phyloP scores from a whole-genome alignment of 1,140 invertebrate species.

The Temnothorax curvispinosus region DNA sequence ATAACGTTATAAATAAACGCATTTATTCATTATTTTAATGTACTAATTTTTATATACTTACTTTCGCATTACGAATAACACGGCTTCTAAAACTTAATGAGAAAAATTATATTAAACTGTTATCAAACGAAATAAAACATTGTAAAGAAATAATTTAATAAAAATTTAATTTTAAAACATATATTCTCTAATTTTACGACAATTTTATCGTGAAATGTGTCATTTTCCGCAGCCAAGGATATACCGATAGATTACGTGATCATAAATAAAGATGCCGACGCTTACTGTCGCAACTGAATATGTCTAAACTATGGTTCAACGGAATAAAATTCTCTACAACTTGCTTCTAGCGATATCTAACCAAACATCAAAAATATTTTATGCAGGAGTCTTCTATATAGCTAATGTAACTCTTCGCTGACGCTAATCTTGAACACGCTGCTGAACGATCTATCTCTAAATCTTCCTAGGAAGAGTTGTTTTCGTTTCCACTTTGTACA shows the following conservation, averaged over 20 bases:
- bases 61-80: no score
- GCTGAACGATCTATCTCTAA: constrained; percentile 55
- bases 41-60: no score
- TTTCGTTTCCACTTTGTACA: constrained; percentile 61
- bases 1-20: no score
- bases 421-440: constrained; percentile 66
- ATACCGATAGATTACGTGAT: background rate
- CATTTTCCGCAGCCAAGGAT: background rate
- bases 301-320: constrained; percentile 1
- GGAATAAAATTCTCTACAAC: constrained; percentile 56
- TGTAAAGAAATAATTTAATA: background rate
- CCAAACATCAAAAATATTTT: constrained; percentile 59
- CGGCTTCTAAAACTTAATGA: background rate
- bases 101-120: background rate
- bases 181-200: background rate
- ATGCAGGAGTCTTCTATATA: constrained; percentile 35
- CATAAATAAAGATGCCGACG: background rate
- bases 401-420: constrained; percentile 54
- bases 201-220: background rate
- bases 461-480: constrained; percentile 47
- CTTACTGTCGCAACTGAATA: background rate
- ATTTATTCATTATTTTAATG: no score
- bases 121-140: background rate
- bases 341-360: constrained; percentile 38
- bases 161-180: constrained; percentile 3